Base-by-base conservation (phyloP, 2,797 vertebrate genomes). In the Acropternis orthonyx region DNA sequence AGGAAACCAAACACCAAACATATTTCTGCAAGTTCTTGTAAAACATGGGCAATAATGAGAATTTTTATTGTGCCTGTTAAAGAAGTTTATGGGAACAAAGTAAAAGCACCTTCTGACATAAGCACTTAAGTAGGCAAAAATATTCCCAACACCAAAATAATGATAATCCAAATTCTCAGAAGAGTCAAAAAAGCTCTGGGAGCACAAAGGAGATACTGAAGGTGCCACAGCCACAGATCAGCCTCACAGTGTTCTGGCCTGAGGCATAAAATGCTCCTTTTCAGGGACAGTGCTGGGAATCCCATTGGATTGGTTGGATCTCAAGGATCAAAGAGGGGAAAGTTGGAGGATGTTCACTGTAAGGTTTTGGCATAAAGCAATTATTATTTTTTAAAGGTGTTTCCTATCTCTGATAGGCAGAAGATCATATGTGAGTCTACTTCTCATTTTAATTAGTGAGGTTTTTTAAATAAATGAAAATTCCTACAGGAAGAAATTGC, bases 321-420 rank as follows among this genome's bases (percentile, higher is more conserved):
- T 16, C 6, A 2, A n/a, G 23, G 21, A 65, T 3, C 24, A 48
- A 39, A 32, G 30, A 36, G 28, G n/a, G 23, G 10, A 3, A 58
- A 6, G 4, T 4, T 62, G 48, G 27, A 48, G 13, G 19, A 22
- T 44, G 30, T 6, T 39, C 10, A 15, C n/a, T 66, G 75, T 41
- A 34, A 52, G 7, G 2, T 37, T 74, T 74, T 46, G 28, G 12
- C 9, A 34, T 9, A 16, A 10, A 76, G 7, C 2, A 21, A 16
- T 0, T 2, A 7, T 7, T 44, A 23, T 28, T 55, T 32, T 41
- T 58, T 18, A 17, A 55, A n/a, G 4, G 1, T 34, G 3, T 17
- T 63, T 89, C 9, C 15, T 73, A 1, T 24, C 5, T 55, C 22
- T 52, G 27, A 54, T 56, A 66, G 27, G 22, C 21, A n/a, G 9